Percentiles rank a stretch among this genome's conserved stretches.
These are phyloP conservation scores for Ophion slaviceki DNA, from an alignment of 2,888 invertebrate genomes.

Conservation along the genomic window DNA sequence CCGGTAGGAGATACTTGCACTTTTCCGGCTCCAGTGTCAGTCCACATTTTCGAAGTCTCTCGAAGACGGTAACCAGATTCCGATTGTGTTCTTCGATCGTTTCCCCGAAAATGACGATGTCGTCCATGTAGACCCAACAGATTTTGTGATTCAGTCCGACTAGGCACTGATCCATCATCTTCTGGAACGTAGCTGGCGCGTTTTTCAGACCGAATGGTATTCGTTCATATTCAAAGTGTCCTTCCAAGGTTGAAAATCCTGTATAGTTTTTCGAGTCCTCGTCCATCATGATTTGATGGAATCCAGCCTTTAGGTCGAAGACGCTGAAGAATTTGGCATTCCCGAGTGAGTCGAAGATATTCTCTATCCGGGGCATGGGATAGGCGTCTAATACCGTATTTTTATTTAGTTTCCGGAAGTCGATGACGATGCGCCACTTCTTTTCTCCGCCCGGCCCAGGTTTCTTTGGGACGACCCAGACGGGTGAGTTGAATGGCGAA, in stretches of 20 bases:
- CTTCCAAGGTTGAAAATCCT: conserved; percentile 43
- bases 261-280: conserved; percentile 46
- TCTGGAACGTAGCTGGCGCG: conserved; percentile 44
- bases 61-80: conserved; percentile 35
- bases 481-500: conserved; percentile 27
- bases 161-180: conserved; percentile 40
- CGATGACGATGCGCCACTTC: conserved; percentile 29
- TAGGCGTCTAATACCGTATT: too few relatives aligned
- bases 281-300: conserved; percentile 47
- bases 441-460: conserved; percentile 23
- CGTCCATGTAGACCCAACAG: conserved; percentile 52
- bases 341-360: neutral
- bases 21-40: conserved; percentile 63
- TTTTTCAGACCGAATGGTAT: conserved; percentile 57
- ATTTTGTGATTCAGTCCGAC: conserved; percentile 12
- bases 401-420: too few relatives aligned
- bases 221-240: conserved; percentile 49
- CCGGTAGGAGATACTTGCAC: conserved; percentile 66
- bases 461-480: conserved; percentile 31
- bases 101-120: conserved; percentile 46
- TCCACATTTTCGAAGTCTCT: conserved; percentile 27
- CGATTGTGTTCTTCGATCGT: conserved; percentile 25
- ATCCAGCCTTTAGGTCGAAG: conserved; percentile 48
- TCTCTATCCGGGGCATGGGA: too few relatives aligned
- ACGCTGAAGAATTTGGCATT: conserved; percentile 50